Base-by-base conservation (phyloP, 2,888 invertebrate genomes). In the Atherix ibis region DNA sequence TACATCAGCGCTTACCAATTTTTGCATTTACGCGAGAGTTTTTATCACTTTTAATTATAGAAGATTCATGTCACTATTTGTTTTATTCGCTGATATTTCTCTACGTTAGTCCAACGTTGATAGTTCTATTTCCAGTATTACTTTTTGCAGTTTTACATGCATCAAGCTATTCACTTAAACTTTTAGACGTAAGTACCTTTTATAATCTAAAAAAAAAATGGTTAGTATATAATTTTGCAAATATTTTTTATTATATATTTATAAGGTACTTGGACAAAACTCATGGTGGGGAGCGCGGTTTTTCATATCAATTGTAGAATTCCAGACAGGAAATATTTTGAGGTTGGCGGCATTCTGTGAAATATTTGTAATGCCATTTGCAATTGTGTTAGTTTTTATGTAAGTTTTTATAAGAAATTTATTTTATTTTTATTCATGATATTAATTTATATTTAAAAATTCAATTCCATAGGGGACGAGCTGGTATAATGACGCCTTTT, bases 51-150 rank as follows among this genome's bases (percentile, higher is more conserved):
- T 65, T 97, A 45, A 68, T 89, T 48, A 58, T 79, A 16, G 97
- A 98, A 61, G 88, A 88, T 63, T 91, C 92, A 48, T 92, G 88
- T 42, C 98, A 98, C 58, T 98, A 98, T 54, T 68, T 98, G 44
- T 78, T 97, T 65, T 98, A 83, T 63, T 88, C 92, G 29, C 65
- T 94, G 46, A 87, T 97, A 53, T 98, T 98, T 62, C 71, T 95
- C 51, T 89, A 84, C 58, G 81, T 82, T 22, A 68, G 79, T 37
- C 92, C 97, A 17, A 76, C 89, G 34, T 76, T 91, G 44, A 68
- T 95, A 70, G 87, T 87, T 14, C 63, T 97, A 47, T 67, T 87
- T 40, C 98, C 98, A 5, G 73, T 95, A 39, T 75, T 87, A 48
- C 65, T 97, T 44, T 98, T 94, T 65, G 89, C 92, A 3, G 54